Percentiles rank a stretch among this genome's conserved stretches.
These are phyloP conservation scores for Drosophila albomicans DNA, from an alignment of 1,140 invertebrate species.

Conservation along the genomic window DNA sequence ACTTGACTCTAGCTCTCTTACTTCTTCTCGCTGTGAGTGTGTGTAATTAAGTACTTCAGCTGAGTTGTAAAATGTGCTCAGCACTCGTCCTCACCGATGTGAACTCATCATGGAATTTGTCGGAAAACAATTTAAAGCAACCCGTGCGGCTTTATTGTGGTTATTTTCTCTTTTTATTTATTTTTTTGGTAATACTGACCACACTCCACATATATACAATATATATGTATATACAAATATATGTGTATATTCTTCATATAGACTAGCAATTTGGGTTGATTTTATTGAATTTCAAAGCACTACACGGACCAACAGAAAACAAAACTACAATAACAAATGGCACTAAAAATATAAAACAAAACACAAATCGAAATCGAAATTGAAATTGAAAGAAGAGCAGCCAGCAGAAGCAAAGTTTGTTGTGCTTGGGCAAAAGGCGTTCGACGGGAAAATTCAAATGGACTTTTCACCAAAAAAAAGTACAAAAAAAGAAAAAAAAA, in stretches of 20 bases:
- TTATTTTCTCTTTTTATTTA: constrained; percentile 11
- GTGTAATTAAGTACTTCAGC: constrained; percentile 80
- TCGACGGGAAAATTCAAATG: constrained; percentile 58
- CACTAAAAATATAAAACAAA: constrained; percentile 8
- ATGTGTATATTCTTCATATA: constrained; percentile 37
- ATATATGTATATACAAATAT: constrained; percentile 1
- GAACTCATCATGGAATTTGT: constrained; percentile 60
- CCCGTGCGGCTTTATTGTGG: constrained; percentile 52
- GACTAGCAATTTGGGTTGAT: constrained; percentile 57
- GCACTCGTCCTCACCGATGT: constrained; percentile 6
- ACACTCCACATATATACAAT: background rate
- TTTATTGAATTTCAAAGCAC: constrained; percentile 69
- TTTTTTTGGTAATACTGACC: constrained; percentile 10
- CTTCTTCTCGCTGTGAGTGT: constrained; percentile 26
- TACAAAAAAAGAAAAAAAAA: background rate
- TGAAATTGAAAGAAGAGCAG: constrained; percentile 1
- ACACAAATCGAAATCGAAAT: background rate
- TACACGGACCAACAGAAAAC: constrained; percentile 18
- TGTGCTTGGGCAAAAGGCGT: constrained; percentile 26
- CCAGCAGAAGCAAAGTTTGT: constrained; percentile 19
- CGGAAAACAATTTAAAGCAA: constrained; percentile 79
- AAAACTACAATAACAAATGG: constrained; percentile 13
- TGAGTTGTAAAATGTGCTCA: constrained; percentile 77
- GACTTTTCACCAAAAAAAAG: constrained; percentile 16
- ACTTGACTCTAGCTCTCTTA: too few relatives aligned